These are phyloP conservation scores for Gymnocephalus cernua DNA, from an alignment of 2,113 vertebrate genomes.

Conservation along the genomic window DNA sequence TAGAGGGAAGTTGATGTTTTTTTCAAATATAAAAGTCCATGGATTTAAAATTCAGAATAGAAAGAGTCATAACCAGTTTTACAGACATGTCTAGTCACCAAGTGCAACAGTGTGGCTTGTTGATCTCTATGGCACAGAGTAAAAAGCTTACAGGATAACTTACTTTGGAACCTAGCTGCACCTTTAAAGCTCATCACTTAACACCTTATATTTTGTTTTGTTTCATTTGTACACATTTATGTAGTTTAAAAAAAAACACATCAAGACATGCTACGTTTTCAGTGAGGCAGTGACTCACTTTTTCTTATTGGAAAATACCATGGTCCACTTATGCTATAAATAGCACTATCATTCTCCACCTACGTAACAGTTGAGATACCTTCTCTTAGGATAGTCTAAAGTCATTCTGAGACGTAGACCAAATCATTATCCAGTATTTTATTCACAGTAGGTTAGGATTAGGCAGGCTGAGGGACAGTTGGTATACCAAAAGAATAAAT, in stretches of 20 bases:
- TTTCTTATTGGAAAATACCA: slow-evolving; percentile 1
- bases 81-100: no score
- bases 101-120: no score
- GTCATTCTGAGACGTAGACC: not conserved
- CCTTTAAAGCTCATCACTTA: not conserved
- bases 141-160: no score
- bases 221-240: not conserved
- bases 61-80: no score
- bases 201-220: not conserved
- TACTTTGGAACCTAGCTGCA: not conserved
- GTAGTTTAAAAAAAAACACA: not conserved
- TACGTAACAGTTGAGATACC: not conserved
- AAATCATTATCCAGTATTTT: not conserved
- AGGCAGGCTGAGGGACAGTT: not conserved
- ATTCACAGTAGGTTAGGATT: not conserved
- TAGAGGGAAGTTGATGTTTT: no score
- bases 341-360: not conserved
- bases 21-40: no score
- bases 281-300: not conserved
- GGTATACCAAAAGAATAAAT: not conserved
- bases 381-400: not conserved
- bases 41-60: no score
- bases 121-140: no score
- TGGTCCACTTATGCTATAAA: slow-evolving; percentile 4
- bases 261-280: not conserved